Evolutionary conservation across 2,888 invertebrate genomes (phyloP).

Genomic region (Aphidoletes aphidimyza): DNA sequence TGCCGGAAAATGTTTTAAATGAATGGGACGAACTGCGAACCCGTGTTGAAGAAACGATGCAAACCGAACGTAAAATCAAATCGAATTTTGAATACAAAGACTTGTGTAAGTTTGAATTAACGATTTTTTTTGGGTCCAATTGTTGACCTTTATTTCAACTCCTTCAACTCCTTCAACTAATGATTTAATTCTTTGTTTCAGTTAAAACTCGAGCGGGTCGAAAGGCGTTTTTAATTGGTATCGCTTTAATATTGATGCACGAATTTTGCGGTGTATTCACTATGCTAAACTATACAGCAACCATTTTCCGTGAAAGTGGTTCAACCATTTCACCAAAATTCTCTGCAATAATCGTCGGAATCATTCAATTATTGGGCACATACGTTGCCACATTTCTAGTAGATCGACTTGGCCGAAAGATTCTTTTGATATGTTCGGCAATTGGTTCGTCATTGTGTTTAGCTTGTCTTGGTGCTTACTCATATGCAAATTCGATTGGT

Average conservation of each 20-base stretch:
- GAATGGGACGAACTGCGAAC: not conserved
- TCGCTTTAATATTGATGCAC: conserved; percentile 61
- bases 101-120: not conserved
- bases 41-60: not conserved
- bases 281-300: conserved; percentile 47
- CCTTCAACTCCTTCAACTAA: not conserved
- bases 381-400: conserved; percentile 63
- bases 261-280: conserved; percentile 58
- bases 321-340: conserved; percentile 62
- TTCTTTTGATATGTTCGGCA: conserved; percentile 61
- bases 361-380: conserved; percentile 64
- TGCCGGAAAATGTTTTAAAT: not conserved
- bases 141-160: not conserved
- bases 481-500: conserved; percentile 60
- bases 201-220: conserved; percentile 59
- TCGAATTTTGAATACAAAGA: not conserved
- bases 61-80: not conserved
- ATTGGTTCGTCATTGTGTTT: conserved; percentile 63
- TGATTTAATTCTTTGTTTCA: not conserved
- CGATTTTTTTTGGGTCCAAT: not conserved
- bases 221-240: conserved; percentile 61
- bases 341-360: conserved; percentile 64
- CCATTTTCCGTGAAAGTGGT: conserved; percentile 53
- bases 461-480: conserved; percentile 61
- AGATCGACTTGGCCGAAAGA: conserved; percentile 64